phyloP scores from a whole-genome alignment of 2,113 vertebrate species.

The Amblyopsis rosae region DNA sequence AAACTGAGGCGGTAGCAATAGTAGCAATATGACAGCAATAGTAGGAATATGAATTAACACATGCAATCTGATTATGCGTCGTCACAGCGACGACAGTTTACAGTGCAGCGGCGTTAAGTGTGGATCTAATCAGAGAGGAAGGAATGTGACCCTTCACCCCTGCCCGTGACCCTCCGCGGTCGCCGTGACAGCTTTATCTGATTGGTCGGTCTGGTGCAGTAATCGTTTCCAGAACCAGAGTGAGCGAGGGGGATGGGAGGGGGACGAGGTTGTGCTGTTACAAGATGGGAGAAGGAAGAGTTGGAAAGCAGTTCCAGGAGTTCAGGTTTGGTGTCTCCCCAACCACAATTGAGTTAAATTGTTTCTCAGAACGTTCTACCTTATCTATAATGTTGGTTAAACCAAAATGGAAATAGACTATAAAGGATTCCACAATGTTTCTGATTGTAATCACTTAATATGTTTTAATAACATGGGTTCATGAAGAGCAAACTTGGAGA shows the following conservation, averaged over 20 bases:
- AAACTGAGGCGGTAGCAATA: no score
- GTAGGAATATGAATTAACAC: no score
- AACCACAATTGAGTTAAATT: no score
- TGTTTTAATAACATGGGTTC: no score
- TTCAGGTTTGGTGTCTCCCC: neutral
- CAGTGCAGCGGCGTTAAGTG: conserved; percentile 59
- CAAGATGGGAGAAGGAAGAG: conserved; percentile 12
- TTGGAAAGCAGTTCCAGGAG: neutral
- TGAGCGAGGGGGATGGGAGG: neutral
- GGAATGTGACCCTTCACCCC: conserved; percentile 71
- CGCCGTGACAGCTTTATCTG: conserved; percentile 65
- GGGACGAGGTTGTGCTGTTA: neutral
- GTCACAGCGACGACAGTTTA: conserved; percentile 63
- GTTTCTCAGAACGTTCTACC: no score
- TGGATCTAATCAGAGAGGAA: conserved; percentile 61
- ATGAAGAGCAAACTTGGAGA: no score
- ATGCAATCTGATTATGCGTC: no score
- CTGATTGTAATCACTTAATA: no score
- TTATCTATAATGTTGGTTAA: no score
- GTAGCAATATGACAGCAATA: no score
- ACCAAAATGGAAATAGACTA: no score
- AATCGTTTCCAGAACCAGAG: conserved; percentile 73
- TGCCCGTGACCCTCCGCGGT: conserved; percentile 57
- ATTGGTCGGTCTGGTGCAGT: conserved; percentile 71
- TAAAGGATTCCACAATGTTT: no score